phyloP scores from a whole-genome alignment of 2,888 invertebrate species.

The Tetragonisca angustula region DNA sequence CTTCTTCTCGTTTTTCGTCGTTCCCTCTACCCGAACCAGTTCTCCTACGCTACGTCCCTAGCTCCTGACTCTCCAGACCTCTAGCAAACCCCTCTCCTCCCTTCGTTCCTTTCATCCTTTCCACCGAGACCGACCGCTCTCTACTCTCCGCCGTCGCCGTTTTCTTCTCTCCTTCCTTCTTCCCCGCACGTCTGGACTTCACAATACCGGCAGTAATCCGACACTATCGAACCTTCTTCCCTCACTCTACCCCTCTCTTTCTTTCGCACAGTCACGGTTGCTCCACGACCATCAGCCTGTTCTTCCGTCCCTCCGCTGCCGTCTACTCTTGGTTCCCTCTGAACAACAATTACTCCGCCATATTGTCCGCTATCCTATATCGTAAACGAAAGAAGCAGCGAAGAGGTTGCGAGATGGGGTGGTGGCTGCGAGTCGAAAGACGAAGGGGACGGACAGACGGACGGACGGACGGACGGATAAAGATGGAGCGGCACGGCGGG shows the following conservation, averaged over 20 bases:
- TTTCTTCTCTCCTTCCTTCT: conserved; percentile 56
- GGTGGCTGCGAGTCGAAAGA: conserved; percentile 48
- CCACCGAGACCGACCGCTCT: background rate
- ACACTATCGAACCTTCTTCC: conserved; percentile 73
- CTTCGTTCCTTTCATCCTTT: conserved; percentile 11
- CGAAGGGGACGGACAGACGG: conserved; percentile 37
- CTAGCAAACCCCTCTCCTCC: background rate
- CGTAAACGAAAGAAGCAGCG: conserved; percentile 67
- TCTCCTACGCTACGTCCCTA: conserved; percentile 26
- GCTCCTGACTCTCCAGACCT: conserved; percentile 2
- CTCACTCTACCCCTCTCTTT: conserved; percentile 32
- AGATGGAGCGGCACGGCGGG: conserved; percentile 66
- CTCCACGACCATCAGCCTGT: conserved; percentile 19
- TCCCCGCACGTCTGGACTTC: conserved; percentile 74
- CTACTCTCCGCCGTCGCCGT: conserved; percentile 34
- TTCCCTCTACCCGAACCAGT: conserved; percentile 10
- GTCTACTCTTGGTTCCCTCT: conserved; percentile 53
- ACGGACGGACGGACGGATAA: conserved; percentile 68
- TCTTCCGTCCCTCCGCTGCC: conserved; percentile 26
- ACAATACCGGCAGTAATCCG: conserved; percentile 78
- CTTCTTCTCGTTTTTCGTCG: conserved; percentile 25
- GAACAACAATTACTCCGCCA: conserved; percentile 78
- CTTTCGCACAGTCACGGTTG: background rate
- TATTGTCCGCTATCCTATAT: conserved; percentile 75
- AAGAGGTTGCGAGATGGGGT: background rate